Percentiles rank a stretch among this genome's conserved stretches.
Evolutionary conservation across 1,140 invertebrate species (phyloP).

Genomic region (Zaprionus tsacasi): DNA sequence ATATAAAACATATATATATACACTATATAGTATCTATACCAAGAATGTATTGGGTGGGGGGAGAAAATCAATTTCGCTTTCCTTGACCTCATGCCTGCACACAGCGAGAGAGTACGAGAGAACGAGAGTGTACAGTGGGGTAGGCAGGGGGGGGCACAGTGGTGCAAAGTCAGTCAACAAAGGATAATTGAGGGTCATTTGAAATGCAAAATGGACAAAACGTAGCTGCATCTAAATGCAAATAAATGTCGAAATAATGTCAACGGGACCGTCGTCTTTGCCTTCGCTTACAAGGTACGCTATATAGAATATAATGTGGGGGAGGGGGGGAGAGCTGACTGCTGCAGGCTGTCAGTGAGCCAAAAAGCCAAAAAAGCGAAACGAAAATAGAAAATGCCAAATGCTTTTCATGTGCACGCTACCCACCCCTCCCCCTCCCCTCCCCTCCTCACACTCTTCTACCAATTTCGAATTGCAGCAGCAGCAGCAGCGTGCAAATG

Average conservation of each 20-base stretch:
- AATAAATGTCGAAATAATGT: constrained; percentile 80
- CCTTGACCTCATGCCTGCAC: constrained; percentile 65
- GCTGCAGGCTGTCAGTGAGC: constrained; percentile 44
- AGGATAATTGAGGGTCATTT: constrained; percentile 83
- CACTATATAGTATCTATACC: constrained; percentile 3
- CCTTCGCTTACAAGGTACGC: constrained; percentile 23
- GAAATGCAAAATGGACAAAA: constrained; percentile 76
- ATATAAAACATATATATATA: neutral
- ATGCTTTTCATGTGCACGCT: constrained; percentile 30
- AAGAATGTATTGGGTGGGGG: constrained; percentile 1
- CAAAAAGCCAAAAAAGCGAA: constrained; percentile 67
- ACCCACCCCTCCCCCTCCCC: neutral
- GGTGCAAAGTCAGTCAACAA: constrained; percentile 60
- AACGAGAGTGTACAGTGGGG: constrained; percentile 25
- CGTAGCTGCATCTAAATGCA: constrained; percentile 46
- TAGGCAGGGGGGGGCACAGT: constrained; percentile 1
- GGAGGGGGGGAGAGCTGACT: too few relatives aligned
- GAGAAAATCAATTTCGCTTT: constrained; percentile 74
- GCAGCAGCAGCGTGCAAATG: constrained; percentile 66
- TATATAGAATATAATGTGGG: constrained; percentile 8
- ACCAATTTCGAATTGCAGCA: constrained; percentile 63
- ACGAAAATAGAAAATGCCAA: constrained; percentile 76
- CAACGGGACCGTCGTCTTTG: constrained; percentile 54
- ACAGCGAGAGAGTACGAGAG: constrained; percentile 3
- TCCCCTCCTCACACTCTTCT: neutral